phyloP scores from a whole-genome alignment of 1,140 invertebrate genomes.

The Ostrea denselamellosa region DNA sequence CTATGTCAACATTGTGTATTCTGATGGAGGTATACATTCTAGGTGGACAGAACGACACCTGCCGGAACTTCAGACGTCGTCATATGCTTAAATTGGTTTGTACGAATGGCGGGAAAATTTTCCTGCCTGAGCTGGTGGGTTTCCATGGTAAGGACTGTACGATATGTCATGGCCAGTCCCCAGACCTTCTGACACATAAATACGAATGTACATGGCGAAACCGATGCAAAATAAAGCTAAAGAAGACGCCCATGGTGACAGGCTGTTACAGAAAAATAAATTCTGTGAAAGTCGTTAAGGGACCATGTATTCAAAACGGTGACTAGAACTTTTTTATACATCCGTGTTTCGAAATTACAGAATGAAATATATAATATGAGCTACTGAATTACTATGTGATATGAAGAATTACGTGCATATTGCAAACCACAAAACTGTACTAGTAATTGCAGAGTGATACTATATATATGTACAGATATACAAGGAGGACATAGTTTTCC shows the following conservation, averaged over 20 bases:
- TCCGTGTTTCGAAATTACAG: background rate
- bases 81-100: background rate
- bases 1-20: background rate
- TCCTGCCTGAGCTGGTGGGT: background rate
- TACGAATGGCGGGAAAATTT: conserved; percentile 20
- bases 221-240: background rate
- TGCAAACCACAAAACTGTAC: no score
- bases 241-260: background rate
- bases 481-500: no score
- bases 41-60: background rate
- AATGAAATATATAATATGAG: no score
- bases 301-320: background rate
- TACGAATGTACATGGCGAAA: background rate
- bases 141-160: background rate
- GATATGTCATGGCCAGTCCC: background rate
- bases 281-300: background rate
- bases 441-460: no score
- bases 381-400: no score
- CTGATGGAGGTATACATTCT: background rate
- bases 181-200: background rate
- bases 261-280: background rate
- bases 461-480: no score
- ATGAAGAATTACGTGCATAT: no score
- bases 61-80: background rate
- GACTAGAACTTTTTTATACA: background rate